Conservation (phyloP, 2,888 invertebrate genomes). For the Leptopterna dolabrata region DNA sequence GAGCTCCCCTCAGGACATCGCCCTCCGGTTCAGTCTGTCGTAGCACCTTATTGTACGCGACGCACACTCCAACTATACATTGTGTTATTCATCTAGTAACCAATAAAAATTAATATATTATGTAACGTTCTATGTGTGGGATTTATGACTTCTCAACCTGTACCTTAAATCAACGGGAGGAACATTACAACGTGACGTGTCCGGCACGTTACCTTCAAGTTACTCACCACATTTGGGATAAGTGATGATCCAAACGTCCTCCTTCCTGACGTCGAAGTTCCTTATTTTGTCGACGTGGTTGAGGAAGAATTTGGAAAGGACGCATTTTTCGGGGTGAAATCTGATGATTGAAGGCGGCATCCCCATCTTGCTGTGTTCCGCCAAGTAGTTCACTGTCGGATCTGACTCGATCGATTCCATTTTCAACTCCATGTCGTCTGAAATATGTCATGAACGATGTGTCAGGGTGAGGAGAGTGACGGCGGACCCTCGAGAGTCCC, state of each 20-base stretch:
- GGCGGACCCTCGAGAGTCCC: too few relatives aligned
- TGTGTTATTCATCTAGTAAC: neutral
- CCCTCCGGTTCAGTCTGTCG: too few relatives aligned
- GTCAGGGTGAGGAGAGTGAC: too few relatives aligned
- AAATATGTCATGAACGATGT: neutral
- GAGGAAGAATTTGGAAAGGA: constrained; percentile 60
- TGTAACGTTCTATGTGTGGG: too few relatives aligned
- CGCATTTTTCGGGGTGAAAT: constrained; percentile 58
- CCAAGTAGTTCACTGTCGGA: neutral
- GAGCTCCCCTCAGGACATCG: too few relatives aligned
- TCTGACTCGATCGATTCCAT: neutral
- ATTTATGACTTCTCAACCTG: too few relatives aligned
- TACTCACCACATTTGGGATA: neutral
- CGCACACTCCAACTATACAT: too few relatives aligned
- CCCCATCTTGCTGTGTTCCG: neutral
- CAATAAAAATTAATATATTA: too few relatives aligned
- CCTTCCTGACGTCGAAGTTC: neutral
- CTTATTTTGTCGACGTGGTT: neutral
- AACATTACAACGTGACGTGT: neutral
- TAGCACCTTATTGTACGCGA: too few relatives aligned
- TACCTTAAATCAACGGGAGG: too few relatives aligned
- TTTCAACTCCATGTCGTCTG: neutral
- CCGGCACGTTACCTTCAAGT: neutral
- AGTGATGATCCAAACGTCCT: neutral
- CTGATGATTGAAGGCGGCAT: neutral